Conservation (phyloP, 2,888 invertebrate species). For the Athalia cordata region DNA sequence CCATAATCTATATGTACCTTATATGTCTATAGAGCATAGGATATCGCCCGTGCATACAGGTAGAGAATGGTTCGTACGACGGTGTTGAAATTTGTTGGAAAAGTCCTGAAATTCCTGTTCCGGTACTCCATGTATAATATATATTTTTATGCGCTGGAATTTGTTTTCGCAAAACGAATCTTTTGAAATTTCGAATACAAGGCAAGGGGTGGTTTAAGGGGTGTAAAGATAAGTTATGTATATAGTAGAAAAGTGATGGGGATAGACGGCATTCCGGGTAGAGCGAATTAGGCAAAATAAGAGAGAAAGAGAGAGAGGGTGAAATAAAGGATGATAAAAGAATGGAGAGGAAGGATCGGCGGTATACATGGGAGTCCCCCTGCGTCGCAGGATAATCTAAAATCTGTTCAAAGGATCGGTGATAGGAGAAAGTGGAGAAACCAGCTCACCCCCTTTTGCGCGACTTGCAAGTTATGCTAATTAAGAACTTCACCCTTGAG, state of each 20-base stretch:
- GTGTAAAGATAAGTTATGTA: background rate
- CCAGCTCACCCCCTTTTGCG: background rate
- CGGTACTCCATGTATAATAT: background rate
- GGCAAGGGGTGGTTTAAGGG: slow-evolving; percentile 2
- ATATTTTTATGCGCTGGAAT: background rate
- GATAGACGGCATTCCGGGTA: background rate
- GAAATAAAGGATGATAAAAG: slow-evolving; percentile 16
- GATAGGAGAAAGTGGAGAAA: slow-evolving; percentile 1
- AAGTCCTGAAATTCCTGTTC: slow-evolving; percentile 17
- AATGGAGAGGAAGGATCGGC: background rate
- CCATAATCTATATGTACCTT: background rate
- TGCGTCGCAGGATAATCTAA: slow-evolving; percentile 21
- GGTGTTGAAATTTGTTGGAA: slow-evolving; percentile 27
- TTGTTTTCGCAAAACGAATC: slow-evolving; percentile 36
- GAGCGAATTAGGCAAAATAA: background rate
- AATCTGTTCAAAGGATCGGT: slow-evolving; percentile 18
- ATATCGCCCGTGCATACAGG: background rate
- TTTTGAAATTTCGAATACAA: slow-evolving; percentile 32
- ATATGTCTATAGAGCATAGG: background rate
- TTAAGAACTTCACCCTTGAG: slow-evolving; percentile 16
- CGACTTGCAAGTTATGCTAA: slow-evolving; percentile 26
- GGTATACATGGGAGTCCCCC: background rate
- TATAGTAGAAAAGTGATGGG: background rate
- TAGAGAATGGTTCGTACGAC: background rate
- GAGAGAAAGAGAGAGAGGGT: slow-evolving; percentile 6